These are phyloP conservation scores for Ptychobarbus kaznakovi DNA, from an alignment of 2,797 vertebrate genomes.

Conservation along the genomic window DNA sequence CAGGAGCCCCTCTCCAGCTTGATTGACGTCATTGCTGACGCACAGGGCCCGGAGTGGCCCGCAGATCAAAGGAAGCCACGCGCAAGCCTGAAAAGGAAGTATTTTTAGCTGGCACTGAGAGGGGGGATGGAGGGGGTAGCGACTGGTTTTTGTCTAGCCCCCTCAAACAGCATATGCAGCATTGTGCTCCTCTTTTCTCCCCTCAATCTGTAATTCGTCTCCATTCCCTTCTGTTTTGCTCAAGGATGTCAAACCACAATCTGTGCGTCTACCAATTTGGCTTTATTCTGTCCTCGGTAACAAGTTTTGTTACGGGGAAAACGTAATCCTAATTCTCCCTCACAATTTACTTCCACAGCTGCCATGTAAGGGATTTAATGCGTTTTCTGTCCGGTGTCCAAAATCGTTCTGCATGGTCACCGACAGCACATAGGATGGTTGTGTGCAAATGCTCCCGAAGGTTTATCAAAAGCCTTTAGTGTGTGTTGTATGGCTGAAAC, in stretches of 20 bases:
- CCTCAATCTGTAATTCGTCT: slow-evolving; percentile 9
- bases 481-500: slow-evolving; percentile 29
- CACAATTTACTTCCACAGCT: slow-evolving; percentile 4
- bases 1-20: slow-evolving; percentile 68
- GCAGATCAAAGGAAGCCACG: slow-evolving; percentile 72
- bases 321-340: neutral
- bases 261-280: neutral
- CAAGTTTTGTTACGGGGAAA: slow-evolving; percentile 18
- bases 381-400: neutral
- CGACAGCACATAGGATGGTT: slow-evolving; percentile 22
- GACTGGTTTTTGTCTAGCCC: slow-evolving; percentile 58
- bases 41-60: slow-evolving; percentile 71
- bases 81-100: slow-evolving; percentile 64
- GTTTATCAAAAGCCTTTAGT: slow-evolving; percentile 37
- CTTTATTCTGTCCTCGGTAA: slow-evolving; percentile 16
- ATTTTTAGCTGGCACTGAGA: slow-evolving; percentile 72
- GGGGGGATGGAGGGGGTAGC: slow-evolving; percentile 44
- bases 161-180: slow-evolving; percentile 55
- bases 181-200: slow-evolving; percentile 37
- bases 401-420: neutral
- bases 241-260: neutral
- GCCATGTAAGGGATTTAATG: slow-evolving; percentile 12
- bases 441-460: neutral
- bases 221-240: slow-evolving; percentile 25
- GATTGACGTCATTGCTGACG: slow-evolving; percentile 81